These are phyloP conservation scores for Euspilapteryx auroguttella DNA, from an alignment of 2,888 invertebrate species.

Conservation along the genomic window DNA sequence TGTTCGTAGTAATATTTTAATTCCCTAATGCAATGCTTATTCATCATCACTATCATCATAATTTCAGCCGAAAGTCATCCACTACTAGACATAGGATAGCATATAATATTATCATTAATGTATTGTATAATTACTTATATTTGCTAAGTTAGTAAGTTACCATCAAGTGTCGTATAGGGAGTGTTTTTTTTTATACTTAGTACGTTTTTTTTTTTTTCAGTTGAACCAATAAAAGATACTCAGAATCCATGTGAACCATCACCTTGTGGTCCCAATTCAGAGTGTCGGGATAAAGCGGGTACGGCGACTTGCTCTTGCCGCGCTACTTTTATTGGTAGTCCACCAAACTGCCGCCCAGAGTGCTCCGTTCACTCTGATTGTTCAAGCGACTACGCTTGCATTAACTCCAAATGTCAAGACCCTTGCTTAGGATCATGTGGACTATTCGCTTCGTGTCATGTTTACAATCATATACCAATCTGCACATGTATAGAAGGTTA, in stretches of 20 bases:
- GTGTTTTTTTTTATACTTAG: too few species aligned
- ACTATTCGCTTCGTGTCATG: conserved; percentile 59
- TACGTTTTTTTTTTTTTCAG: conserved; percentile 13
- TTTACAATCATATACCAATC: conserved; percentile 74
- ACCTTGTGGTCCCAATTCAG: conserved; percentile 68
- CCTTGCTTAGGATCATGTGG: conserved; percentile 82
- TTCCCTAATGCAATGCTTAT: too few species aligned
- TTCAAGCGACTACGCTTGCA: conserved; percentile 72
- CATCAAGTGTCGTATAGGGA: not conserved
- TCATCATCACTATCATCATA: too few species aligned
- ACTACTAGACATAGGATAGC: too few species aligned
- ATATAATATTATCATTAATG: too few species aligned
- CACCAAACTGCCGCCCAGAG: conserved; percentile 71
- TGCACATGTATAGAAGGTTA: conserved; percentile 74
- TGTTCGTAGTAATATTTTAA: too few species aligned
- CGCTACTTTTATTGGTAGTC: conserved; percentile 67
- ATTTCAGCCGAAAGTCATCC: too few species aligned
- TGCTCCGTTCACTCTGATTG: conserved; percentile 77
- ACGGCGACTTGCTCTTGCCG: conserved; percentile 68
- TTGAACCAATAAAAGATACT: conserved; percentile 22
- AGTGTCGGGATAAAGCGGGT: conserved; percentile 62
- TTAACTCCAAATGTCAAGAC: conserved; percentile 73
- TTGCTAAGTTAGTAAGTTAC: conserved; percentile 1
- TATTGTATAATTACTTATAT: too few species aligned
- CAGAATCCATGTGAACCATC: conserved; percentile 62